Conservation (phyloP, 2,113 vertebrate genomes). For the Lamprotornis superbus region DNA sequence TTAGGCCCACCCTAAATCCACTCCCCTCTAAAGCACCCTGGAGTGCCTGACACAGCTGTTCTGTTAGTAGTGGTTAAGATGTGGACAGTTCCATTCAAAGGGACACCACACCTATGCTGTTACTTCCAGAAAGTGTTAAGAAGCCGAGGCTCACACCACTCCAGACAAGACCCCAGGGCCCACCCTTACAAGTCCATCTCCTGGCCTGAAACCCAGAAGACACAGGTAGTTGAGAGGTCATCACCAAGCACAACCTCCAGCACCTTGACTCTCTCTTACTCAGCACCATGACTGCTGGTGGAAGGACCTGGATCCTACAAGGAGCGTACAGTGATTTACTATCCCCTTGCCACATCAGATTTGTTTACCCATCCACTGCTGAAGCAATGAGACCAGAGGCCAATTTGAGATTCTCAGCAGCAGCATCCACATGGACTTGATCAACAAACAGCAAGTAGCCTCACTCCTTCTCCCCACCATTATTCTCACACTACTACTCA, state of each 20-base stretch:
- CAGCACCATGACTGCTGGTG: not conserved
- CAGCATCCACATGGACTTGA: not conserved
- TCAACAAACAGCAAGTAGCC: not conserved
- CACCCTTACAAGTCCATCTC: not conserved
- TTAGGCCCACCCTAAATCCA: not conserved
- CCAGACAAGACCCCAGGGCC: not conserved
- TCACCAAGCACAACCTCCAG: not conserved
- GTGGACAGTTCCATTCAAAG: not conserved
- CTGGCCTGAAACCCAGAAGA: not conserved
- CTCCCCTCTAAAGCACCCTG: not conserved
- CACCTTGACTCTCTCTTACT: not conserved
- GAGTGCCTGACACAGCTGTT: not conserved
- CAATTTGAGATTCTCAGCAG: not conserved
- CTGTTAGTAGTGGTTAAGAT: rapidly evolving
- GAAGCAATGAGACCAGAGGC: not conserved
- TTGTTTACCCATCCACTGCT: not conserved
- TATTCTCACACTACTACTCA: conserved; percentile 2
- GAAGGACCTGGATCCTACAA: not conserved
- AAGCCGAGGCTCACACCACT: not conserved
- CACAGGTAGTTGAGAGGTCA: not conserved
- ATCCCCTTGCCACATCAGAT: not conserved
- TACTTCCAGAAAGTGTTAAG: not conserved
- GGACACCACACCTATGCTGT: not conserved
- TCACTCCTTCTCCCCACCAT: not conserved
- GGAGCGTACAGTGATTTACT: not conserved